Conservation (phyloP, 2,888 invertebrate genomes). For the Ectropis crepuscularia region DNA sequence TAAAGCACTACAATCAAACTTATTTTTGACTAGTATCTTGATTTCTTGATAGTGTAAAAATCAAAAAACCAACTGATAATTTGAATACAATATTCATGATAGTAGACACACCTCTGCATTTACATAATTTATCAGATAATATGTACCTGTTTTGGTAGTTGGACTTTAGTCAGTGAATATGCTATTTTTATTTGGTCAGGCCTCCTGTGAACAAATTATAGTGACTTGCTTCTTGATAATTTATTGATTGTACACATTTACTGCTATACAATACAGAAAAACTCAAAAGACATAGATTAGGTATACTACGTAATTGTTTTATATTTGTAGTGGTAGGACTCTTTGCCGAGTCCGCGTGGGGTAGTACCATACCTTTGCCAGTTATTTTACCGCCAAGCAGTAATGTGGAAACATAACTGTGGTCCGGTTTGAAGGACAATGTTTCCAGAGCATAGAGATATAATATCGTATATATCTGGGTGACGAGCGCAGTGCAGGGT, state of each 20-base stretch:
- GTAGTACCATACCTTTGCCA: no score
- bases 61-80: background rate
- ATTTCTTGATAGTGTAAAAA: background rate
- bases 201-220: background rate
- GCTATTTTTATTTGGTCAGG: background rate
- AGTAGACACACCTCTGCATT: constrained; percentile 9
- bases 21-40: background rate
- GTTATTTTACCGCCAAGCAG: no score
- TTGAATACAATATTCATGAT: constrained; percentile 1
- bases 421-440: no score
- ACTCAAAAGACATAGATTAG: no score
- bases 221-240: background rate
- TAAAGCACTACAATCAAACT: no score
- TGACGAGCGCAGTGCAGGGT: no score
- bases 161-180: constrained; percentile 10
- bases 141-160: constrained; percentile 9
- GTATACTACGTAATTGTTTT: no score
- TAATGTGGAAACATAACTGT: no score
- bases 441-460: no score
- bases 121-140: constrained; percentile 2
- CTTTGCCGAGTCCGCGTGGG: no score
- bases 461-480: no score
- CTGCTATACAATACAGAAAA: background rate
- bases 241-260: background rate
- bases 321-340: no score